Evolutionary conservation across 2,113 vertebrate species (phyloP), one percentile per base, ranked within the genome.

Genomic region (Heterotilapia buettikoferi): DNA sequence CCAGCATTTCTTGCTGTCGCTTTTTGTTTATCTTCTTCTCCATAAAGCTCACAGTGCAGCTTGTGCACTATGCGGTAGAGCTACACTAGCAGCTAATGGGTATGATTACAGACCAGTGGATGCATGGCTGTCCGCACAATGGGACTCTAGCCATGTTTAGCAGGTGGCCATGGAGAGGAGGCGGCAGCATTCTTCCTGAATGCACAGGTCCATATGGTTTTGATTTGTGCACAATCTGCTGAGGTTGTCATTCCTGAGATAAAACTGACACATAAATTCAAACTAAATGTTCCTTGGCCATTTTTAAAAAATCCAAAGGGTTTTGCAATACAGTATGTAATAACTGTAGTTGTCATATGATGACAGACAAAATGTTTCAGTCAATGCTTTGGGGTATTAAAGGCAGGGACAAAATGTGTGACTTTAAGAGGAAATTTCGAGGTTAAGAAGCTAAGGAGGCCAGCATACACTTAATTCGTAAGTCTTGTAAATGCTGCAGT

Each of bases 81-180:
- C 82, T 94, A 87, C 92, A 83, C 87, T 92, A 84, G 84, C 82
- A 88, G 85, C 90, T 95, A 94, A 95, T 95, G 88, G 90, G 82
- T 92, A 90, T 96, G 92, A 96, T 95, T 95, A 95, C 88, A 84
- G 81, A 83, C 80, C 87, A 89, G 94, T 91, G 93, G 91, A 94
- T 90, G 82, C 92, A 93, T 86, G 91, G 88, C 92, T 95, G 92
- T 93, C 89, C 89, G 89, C 86, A 93, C 89, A 93, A 94, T 93
- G 94, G 94, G 94, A 96, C 88, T 84, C 36, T 16, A 83, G 94
- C 96, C 95, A 96, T 95, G 88, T 95, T 92, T 91, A 95, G 95
- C 96, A 96, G 96, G 95, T 96, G 96, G 93, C 93, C 84, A 5
- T 83, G 84, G 59, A 85, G 90, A 90, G 89, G 90, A 93, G 80